A percentile compares a stretch with the other conserved stretches of the same genome.
Conservation (phyloP, 2,113 vertebrate genomes). For the Gambusia holbrooki region DNA sequence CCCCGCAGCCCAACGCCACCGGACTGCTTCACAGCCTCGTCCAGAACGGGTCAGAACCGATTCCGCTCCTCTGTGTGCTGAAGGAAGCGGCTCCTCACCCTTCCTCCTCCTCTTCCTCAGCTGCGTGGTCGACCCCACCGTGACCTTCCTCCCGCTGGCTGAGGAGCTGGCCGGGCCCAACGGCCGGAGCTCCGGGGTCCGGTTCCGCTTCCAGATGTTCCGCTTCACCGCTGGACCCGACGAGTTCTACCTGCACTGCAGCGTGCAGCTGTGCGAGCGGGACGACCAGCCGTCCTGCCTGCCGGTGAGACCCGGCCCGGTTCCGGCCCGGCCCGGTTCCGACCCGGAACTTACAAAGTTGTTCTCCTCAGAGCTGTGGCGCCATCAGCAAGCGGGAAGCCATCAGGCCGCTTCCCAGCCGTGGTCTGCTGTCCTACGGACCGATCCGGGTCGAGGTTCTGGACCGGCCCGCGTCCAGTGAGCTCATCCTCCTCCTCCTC, state of each 20-base stretch:
- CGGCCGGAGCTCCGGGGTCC: conserved; percentile 58
- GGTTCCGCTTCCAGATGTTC: conserved; percentile 80
- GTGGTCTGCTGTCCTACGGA: conserved; percentile 77
- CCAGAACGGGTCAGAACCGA: conserved; percentile 67
- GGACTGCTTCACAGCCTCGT: conserved; percentile 64
- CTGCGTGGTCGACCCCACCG: conserved; percentile 67
- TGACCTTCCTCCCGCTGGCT: conserved; percentile 53
- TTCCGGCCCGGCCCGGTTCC: no score
- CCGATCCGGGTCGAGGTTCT: conserved; percentile 70
- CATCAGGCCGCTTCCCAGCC: conserved; percentile 5
- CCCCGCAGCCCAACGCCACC: conserved; percentile 36
- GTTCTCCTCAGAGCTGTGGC: conserved; percentile 70
- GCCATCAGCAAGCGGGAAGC: conserved; percentile 72
- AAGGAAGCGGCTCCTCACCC: neutral
- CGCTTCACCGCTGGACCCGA: conserved; percentile 63
- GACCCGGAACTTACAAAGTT: no score
- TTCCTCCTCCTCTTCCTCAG: conserved; percentile 31
- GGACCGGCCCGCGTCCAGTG: conserved; percentile 55
- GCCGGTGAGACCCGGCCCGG: conserved; percentile 59
- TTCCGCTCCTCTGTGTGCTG: rapidly evolving
- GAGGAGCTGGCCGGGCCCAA: conserved; percentile 31
- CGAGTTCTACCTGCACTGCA: conserved; percentile 79
- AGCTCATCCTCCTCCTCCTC: conserved; percentile 1
- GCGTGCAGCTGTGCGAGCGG: conserved; percentile 73
- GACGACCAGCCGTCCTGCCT: conserved; percentile 66